Base-by-base conservation (phyloP, 2,113 vertebrate genomes). In the Ammodytes marinus region DNA sequence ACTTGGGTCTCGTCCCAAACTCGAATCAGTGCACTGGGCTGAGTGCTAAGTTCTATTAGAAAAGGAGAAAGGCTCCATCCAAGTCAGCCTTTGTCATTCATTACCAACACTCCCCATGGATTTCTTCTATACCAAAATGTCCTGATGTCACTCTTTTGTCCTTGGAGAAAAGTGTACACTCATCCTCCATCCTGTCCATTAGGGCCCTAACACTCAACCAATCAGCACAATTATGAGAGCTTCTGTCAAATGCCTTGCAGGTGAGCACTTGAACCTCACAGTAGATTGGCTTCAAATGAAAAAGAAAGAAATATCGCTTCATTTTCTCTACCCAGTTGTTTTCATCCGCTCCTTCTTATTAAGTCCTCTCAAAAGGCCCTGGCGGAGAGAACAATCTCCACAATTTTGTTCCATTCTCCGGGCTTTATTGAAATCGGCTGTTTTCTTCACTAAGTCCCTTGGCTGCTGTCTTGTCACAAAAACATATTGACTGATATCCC, bases 191-290 rank as follows among this genome's bases (percentile, higher is more conserved):
- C 87, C 73, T 67, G 63, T 88, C 84, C 79, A 93, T 93, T 94
- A 93, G 63, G 45, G 59, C 49, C 47, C 53, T 65, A 89, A 67
- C 80, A 87, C 54, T 64, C 47, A 54, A 55, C 72, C 77, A 93
- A 92, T 89, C 81, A 85, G 73, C 40, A 47, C 86, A 92, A 95
- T 92, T 93, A 91, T 79, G 74, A 78, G 55, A 83, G 63, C 55
- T 35, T 69, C 61, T 52, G 58, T 90, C 85, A 87, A 82, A 81
- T 27, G 82, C 82, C 59, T 60, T 80, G 83, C 90, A 94, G 92
- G 93, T 94, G 92, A 79, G 79, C 87, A 90, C 90, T 89, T 90
- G 79, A 91, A 89, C 55, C 85, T 49, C 8, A 58, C 19, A 74
- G 80, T 78, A 53, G 74, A 88, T 88, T 80, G 77, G 65, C 66